Percentiles rank a stretch among this genome's conserved stretches.
Evolutionary conservation across 1,140 invertebrate species (phyloP).

Genomic region (Diachasmimorpha longicaudata): DNA sequence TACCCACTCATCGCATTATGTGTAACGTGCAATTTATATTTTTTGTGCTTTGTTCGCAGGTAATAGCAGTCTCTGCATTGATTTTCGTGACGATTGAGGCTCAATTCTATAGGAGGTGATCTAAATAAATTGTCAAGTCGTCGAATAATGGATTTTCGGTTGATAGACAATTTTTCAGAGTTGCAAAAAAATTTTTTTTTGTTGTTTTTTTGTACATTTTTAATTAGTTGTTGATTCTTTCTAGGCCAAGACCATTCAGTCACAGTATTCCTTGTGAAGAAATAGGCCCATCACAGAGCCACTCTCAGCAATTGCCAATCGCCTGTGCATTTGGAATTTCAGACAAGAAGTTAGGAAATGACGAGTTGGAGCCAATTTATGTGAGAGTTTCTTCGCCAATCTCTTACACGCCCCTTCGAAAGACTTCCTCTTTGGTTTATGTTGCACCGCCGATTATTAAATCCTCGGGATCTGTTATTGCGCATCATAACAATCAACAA

Average conservation of each 20-base stretch:
- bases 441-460: constrained; percentile 42
- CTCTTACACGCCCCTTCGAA: constrained; percentile 38
- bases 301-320: constrained; percentile 24
- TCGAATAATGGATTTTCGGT: background rate
- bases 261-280: constrained; percentile 34
- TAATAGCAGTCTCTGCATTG: background rate
- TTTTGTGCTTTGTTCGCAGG: background rate
- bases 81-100: background rate
- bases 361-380: constrained; percentile 28
- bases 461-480: constrained; percentile 34
- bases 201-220: background rate
- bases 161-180: background rate
- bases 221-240: background rate
- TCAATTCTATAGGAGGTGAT: constrained; percentile 9
- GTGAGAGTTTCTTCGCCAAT: constrained; percentile 39
- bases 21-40: background rate
- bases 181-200: background rate
- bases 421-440: constrained; percentile 37
- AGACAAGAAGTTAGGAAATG: background rate
- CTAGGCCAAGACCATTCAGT: background rate
- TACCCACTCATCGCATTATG: background rate
- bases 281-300: constrained; percentile 7
- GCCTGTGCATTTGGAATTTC: constrained; percentile 31
- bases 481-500: constrained; percentile 24
- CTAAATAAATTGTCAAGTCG: background rate